Conservation (phyloP, 2,888 invertebrate genomes). For the Machimus atricapillus region DNA sequence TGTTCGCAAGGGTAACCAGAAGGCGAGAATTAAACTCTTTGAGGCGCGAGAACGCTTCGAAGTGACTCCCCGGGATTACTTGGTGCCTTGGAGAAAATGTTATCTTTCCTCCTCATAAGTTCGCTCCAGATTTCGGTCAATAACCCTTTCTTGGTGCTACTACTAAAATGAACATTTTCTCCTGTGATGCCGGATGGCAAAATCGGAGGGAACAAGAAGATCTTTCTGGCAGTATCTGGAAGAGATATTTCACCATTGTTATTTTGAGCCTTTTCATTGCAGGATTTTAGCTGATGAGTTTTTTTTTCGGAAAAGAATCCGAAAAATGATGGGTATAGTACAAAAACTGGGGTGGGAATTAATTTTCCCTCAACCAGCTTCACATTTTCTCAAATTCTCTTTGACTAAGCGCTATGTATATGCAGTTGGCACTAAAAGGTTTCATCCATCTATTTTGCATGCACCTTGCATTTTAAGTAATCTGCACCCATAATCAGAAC, state of each 20-base stretch:
- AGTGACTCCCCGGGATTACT: neutral
- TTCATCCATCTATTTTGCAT: neutral
- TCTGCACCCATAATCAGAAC: neutral
- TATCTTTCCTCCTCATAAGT: conserved; percentile 2
- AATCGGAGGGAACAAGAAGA: neutral
- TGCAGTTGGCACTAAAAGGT: neutral
- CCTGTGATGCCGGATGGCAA: neutral
- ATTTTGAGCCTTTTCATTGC: neutral
- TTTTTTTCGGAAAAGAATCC: neutral
- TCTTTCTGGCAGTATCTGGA: neutral
- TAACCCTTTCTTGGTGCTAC: neutral
- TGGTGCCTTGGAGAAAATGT: neutral
- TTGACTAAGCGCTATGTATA: neutral
- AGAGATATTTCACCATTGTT: neutral
- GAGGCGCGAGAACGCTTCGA: neutral
- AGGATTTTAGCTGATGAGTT: conserved; percentile 8
- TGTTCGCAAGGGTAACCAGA: neutral
- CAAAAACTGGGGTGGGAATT: neutral
- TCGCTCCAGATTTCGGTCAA: conserved; percentile 10
- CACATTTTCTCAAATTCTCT: neutral
- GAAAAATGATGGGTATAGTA: neutral
- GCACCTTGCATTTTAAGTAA: neutral
- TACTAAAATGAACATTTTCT: neutral
- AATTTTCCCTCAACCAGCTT: neutral
- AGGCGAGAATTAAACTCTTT: neutral